Base-by-base conservation (phyloP, 2,888 invertebrate species). In the Galerucella calmariensis region DNA sequence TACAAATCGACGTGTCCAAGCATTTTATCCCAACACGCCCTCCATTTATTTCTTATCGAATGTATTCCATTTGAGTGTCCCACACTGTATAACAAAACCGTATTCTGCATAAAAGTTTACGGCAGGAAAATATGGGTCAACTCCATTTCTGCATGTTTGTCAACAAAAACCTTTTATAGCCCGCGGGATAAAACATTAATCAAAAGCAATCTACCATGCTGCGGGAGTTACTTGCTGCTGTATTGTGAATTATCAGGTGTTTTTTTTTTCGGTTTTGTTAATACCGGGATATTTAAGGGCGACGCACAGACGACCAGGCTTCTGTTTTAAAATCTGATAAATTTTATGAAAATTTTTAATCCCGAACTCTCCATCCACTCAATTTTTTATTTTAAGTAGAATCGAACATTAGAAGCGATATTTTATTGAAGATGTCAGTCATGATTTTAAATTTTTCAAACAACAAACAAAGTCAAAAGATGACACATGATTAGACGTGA, bases 91-190 rank as follows among this genome's bases (percentile, higher is more conserved):
- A 27, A 66, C 66, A 27, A n/a, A 62, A 14, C 3, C 27, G 24
- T 14, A 48, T 16, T 20, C 51, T 27, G 24, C 48, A 66, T 20
- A 48, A 66, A 66, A 66, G 66, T 66, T 66, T 66, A 51, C 27
- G 10, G n/a, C 67, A 35, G 16, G 11, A 35, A 67, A 67, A 67
- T 53, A 48, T 53, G 67, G 53, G 67, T 53, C 67, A 56, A 56
- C 67, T 35, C 51, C 66, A 66, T 66, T 10, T 48, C 20, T 66
- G 24, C 66, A 48, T 35, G 51, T 67, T 67, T 67, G 53, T 56
- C 67, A 56, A 27, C 35, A 11, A 67, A 53, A 53, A 66, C 51
- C 66, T 48, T 66, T 53, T 66, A 66, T 66, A 14, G 24, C 48
- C 51, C 51, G 14, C 35, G 51, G 51, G 51, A 66, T 66, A 27